Conservation (phyloP, 1,140 invertebrate genomes). For the Vollenhovia emeryi region DNA sequence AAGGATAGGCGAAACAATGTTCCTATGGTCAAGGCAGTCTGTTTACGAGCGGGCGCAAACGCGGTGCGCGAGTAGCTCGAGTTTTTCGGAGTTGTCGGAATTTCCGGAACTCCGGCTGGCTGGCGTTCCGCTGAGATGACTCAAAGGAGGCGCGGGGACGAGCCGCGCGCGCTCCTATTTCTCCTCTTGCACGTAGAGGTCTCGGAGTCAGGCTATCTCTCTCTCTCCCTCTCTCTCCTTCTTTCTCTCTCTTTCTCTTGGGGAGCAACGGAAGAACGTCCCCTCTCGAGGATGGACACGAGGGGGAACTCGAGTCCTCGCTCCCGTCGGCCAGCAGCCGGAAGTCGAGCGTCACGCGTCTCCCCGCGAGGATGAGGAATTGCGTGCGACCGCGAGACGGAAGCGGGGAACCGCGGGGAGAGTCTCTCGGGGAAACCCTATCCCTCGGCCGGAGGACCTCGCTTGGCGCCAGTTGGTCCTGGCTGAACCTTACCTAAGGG, state of each 20-base stretch:
- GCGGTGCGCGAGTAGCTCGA: not conserved
- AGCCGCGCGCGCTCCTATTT: not conserved
- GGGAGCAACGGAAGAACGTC: too few relatives aligned
- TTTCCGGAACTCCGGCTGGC: slow-evolving; percentile 64
- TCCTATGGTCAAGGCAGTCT: not conserved
- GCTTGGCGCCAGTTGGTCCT: too few relatives aligned
- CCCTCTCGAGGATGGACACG: too few relatives aligned
- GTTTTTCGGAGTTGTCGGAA: slow-evolving; percentile 18
- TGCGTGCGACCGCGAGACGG: not conserved
- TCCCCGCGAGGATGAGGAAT: not conserved
- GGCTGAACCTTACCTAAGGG: slow-evolving; percentile 73
- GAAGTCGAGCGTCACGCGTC: not conserved
- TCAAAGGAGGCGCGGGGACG: not conserved
- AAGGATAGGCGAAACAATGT: not conserved
- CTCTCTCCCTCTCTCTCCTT: too few relatives aligned
- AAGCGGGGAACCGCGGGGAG: not conserved
- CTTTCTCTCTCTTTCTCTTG: too few relatives aligned
- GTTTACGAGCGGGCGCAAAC: slow-evolving; percentile 9
- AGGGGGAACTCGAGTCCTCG: too few relatives aligned
- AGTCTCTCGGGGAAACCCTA: not conserved
- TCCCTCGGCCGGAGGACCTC: not conserved
- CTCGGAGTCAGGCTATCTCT: too few relatives aligned
- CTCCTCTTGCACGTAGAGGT: not conserved
- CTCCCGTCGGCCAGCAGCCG: too few relatives aligned
- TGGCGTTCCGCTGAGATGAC: slow-evolving; percentile 61